Percentiles rank a stretch among this genome's conserved stretches.
phyloP scores from a whole-genome alignment of 2,113 vertebrate genomes.

The Neomonachus schauinslandi region DNA sequence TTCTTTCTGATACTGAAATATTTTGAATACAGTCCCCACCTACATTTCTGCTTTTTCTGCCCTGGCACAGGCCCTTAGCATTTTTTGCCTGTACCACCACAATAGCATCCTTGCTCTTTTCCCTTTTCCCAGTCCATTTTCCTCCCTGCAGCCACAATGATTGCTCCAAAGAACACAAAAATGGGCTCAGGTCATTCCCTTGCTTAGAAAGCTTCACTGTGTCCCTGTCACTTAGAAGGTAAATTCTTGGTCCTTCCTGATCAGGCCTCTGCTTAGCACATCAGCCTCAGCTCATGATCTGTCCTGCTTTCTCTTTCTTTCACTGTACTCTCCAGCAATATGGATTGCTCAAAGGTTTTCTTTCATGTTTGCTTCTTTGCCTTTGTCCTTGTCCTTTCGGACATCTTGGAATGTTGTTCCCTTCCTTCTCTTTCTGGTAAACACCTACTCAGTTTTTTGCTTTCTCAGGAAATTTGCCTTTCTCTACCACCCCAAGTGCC shows the following conservation, averaged over 20 bases:
- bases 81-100: background rate
- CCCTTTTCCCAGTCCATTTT: background rate
- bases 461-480: conserved; percentile 44
- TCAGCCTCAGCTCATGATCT: background rate
- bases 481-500: background rate
- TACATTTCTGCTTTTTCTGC: conserved; percentile 9
- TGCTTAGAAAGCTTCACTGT: conserved; percentile 6
- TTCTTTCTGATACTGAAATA: conserved; percentile 16
- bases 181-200: background rate
- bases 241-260: conserved; percentile 15
- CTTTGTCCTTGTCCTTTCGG: conserved; percentile 11
- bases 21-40: background rate
- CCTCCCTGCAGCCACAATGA: background rate
- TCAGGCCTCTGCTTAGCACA: background rate
- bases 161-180: background rate
- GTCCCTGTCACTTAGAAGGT: background rate
- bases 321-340: background rate
- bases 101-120: background rate
- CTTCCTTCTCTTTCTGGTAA: background rate
- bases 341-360: background rate
- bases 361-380: conserved; percentile 9
- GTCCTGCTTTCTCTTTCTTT: background rate
- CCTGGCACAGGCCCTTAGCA: background rate
- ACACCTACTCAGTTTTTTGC: background rate
- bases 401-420: conserved; percentile 3